Percentiles rank a stretch among this genome's conserved stretches.
These are phyloP conservation scores for Sitodiplosis mosellana DNA, from an alignment of 1,140 invertebrate species.

Conservation along the genomic window DNA sequence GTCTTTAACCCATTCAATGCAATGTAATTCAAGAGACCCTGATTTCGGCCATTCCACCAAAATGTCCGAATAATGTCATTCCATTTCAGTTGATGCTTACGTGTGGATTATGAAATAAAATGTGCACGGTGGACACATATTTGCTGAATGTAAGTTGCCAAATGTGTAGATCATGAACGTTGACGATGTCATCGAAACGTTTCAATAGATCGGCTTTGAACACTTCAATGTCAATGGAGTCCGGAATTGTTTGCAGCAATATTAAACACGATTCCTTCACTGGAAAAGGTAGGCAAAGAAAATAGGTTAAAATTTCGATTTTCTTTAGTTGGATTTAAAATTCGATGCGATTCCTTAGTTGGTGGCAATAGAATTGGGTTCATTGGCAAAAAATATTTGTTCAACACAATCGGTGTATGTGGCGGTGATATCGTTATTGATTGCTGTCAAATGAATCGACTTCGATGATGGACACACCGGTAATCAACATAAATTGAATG, in stretches of 20 bases:
- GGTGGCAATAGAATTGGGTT: no score
- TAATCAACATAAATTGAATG: no score
- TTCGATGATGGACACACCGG: no score
- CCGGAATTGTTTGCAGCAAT: constrained; percentile 62
- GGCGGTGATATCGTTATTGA: no score
- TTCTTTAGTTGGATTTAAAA: background rate
- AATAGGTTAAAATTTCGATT: constrained; percentile 5
- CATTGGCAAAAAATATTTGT: no score
- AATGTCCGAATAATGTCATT: no score
- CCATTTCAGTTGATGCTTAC: no score
- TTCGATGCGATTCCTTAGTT: background rate
- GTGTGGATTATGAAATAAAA: constrained; percentile 45
- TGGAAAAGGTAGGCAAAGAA: constrained; percentile 14
- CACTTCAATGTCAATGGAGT: constrained; percentile 50
- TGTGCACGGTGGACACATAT: constrained; percentile 53
- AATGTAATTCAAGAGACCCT: no score
- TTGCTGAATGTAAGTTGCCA: constrained; percentile 56
- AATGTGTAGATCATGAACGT: constrained; percentile 65
- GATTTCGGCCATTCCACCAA: no score
- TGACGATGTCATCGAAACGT: constrained; percentile 59
- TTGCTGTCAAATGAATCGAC: no score
- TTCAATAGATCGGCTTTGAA: constrained; percentile 40
- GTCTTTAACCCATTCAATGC: no score
- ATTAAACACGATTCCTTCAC: constrained; percentile 63
- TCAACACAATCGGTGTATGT: no score